A percentile compares a stretch with the other conserved stretches of the same genome.
Conservation (phyloP, 2,888 invertebrate species). For the Pharmacophagus antenor region DNA sequence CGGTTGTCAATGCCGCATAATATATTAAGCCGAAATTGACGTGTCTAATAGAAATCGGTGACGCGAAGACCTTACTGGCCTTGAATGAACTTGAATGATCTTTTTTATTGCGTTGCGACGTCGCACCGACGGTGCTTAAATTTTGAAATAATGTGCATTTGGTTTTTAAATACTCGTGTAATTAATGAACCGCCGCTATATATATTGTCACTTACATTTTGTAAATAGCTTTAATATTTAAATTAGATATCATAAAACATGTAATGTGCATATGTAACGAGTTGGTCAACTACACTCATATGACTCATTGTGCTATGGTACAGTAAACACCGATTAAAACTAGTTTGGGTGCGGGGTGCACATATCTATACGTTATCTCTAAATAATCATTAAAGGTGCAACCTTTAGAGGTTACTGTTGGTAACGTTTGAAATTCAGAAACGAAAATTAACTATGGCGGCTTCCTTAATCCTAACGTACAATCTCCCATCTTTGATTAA, state of each 20-base stretch:
- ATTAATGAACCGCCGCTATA: no score
- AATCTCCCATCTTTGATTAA: no score
- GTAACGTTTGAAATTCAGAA: neutral
- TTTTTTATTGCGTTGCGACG: no score
- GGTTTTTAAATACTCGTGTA: no score
- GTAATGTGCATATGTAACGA: neutral
- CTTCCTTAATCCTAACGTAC: no score
- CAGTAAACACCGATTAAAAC: constrained; percentile 9
- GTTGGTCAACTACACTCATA: neutral
- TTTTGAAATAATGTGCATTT: no score
- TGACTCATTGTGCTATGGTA: neutral
- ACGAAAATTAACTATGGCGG: neutral
- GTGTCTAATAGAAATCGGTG: no score
- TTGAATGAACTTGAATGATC: no score
- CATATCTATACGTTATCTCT: neutral
- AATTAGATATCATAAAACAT: neutral
- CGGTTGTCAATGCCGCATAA: no score
- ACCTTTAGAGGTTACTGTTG: neutral
- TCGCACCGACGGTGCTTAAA: no score
- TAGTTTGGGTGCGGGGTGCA: constrained; percentile 9
- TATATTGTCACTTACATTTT: neutral
- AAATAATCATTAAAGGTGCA: neutral
- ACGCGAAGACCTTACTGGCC: no score
- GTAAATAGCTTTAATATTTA: neutral
- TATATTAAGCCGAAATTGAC: no score